Evolutionary conservation across 2,888 invertebrate genomes (phyloP).

Genomic region (Latrodectus elegans): DNA sequence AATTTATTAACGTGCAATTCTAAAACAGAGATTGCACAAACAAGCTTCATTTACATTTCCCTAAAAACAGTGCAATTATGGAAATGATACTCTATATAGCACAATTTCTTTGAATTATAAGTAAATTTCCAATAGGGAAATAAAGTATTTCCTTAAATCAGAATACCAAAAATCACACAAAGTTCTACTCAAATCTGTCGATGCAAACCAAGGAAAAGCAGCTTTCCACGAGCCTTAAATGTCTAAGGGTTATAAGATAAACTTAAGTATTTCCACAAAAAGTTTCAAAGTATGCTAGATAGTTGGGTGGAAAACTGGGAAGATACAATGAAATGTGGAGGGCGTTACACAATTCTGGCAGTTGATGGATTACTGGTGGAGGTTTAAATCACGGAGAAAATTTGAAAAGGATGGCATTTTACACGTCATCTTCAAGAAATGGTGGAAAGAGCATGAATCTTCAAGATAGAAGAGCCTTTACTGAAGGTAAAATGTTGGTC

Average conservation of each 20-base stretch:
- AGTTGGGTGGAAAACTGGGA: neutral
- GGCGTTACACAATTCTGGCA: constrained; percentile 9
- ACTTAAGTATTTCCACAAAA: neutral
- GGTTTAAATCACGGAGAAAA: constrained; percentile 48
- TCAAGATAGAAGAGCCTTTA: constrained; percentile 15
- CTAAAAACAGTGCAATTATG: too few species aligned
- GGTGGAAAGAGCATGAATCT: constrained; percentile 21
- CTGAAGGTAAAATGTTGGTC: constrained; percentile 15
- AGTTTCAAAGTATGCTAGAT: neutral
- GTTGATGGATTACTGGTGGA: constrained; percentile 30
- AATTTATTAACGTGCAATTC: too few species aligned
- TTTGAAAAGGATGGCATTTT: constrained; percentile 32
- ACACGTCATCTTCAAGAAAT: neutral
- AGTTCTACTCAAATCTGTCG: too few species aligned
- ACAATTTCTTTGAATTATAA: too few species aligned
- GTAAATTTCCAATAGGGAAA: too few species aligned
- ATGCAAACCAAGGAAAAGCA: neutral
- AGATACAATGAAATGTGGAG: neutral
- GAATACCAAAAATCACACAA: too few species aligned
- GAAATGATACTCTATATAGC: too few species aligned
- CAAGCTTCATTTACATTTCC: too few species aligned
- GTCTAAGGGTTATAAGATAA: neutral
- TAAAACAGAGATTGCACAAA: too few species aligned
- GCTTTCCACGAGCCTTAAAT: neutral
- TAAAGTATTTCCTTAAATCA: too few species aligned